Base-by-base conservation (phyloP, 2,888 invertebrate species). In the Peribatodes rhomboidaria region DNA sequence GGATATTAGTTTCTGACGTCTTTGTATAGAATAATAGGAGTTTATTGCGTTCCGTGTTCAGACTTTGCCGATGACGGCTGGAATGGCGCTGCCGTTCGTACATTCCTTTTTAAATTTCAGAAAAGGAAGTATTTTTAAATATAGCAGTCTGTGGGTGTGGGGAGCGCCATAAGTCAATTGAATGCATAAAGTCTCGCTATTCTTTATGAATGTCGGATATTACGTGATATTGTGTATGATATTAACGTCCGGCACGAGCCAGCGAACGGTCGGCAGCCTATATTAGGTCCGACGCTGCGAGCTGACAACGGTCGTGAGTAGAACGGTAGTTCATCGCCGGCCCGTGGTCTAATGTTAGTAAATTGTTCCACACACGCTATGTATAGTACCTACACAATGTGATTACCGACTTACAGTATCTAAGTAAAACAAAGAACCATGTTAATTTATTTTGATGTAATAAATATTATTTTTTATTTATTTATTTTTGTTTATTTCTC, bases 401-500 rank as follows among this genome's bases (percentile, higher is more conserved):
- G 80, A 81, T 84, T 78, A 81, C 78, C 79, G 77, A 73, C 70
- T 79, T 79, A 74, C 79, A 81, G 75, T 81, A 75, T 78, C 74
- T 76, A 77, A 79, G 71, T 76, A 72, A 64, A 69, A 74, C 56
- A 67, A 63, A 62, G 31, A 54, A 82, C 79, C 79, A 73, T 83
- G 80, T 85, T 84, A 84, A 85, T 85, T 86, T 86, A 85, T 84
- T 85, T 81, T 79, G 69, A 67, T 80, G 82, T 80, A 81, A 82
- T 83, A 82, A 78, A 79, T 79, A 79, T 82, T 81, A 82, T 82
- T 81, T 78, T 78, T 56, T 77, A 70, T 77, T 75, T 75, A 68
- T 70, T 72, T 73, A 62, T 73, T 72, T 63, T 73, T 65, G 55
- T 72, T 70, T 53, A 64, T 72, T 73, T 71, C 33, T 73, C 20